A percentile compares a stretch with the other conserved stretches of the same genome.
Conservation (phyloP, 2,797 vertebrate species). For the Fundulus diaphanus region DNA sequence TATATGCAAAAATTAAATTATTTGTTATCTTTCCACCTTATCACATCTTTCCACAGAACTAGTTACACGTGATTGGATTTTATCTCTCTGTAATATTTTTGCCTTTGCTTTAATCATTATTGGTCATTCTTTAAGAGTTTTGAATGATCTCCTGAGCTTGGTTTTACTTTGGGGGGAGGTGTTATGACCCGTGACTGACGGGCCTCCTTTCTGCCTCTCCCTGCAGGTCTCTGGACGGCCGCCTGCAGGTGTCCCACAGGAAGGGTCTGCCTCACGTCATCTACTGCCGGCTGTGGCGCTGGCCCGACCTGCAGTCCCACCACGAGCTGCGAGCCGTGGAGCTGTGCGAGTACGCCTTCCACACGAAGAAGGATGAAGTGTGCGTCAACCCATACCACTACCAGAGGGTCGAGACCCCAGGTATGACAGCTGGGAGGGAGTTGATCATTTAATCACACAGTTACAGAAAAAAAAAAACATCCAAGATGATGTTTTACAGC, state of each 20-base stretch:
- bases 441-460: neutral
- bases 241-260: constrained; percentile 96
- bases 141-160: neutral
- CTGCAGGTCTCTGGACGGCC: constrained; percentile 93
- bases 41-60: neutral
- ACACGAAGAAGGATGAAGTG: constrained; percentile 99
- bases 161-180: neutral
- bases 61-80: neutral
- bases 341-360: constrained; percentile 97
- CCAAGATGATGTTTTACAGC: constrained; percentile 1
- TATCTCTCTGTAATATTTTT: neutral
- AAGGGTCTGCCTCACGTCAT: constrained; percentile 98
- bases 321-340: constrained; percentile 98
- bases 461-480: neutral
- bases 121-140: neutral
- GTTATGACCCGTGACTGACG: neutral
- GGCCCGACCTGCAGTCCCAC: constrained; percentile 99
- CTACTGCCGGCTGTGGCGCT: constrained; percentile 99
- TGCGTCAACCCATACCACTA: constrained; percentile 99
- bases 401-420: constrained; percentile 97
- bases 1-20: too few species aligned
- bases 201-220: constrained; percentile 6
- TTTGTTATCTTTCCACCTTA: too few species aligned
- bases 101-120: neutral
- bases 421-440: constrained; percentile 63